Conservation (phyloP, 2,888 invertebrate species). For the Conomelus anceps region DNA sequence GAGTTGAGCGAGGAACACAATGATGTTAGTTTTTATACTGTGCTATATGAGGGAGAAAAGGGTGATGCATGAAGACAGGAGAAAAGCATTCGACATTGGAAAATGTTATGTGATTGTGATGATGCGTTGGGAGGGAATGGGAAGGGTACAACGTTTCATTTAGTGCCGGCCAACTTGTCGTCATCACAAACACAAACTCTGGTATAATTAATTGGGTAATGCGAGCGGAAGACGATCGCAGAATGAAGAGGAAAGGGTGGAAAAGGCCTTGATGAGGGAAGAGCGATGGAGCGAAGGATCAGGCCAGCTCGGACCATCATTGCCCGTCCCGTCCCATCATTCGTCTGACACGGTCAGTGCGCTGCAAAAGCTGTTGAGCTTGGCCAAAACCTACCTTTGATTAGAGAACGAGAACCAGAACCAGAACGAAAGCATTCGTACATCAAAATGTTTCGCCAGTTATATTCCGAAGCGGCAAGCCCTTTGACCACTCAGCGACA, state of each 20-base stretch:
- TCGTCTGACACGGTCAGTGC: not conserved
- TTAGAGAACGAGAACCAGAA: not conserved
- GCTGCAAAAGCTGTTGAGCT: not conserved
- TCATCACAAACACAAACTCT: not conserved
- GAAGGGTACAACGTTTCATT: not conserved
- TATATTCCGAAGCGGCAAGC: not conserved
- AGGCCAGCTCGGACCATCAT: no score
- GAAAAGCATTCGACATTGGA: not conserved
- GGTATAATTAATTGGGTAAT: slow-evolving; percentile 4
- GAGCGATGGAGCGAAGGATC: not conserved
- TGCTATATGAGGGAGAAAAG: not conserved
- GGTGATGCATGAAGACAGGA: not conserved
- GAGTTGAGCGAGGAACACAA: not conserved
- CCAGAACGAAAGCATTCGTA: not conserved
- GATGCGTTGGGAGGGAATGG: not conserved
- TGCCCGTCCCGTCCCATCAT: not conserved
- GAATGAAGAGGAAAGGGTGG: not conserved
- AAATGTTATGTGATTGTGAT: not conserved
- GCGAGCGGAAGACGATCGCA: not conserved
- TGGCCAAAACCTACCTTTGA: slow-evolving; percentile 4
- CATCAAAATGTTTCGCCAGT: slow-evolving; percentile 4
- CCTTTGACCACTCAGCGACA: slow-evolving; percentile 1
- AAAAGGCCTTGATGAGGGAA: not conserved
- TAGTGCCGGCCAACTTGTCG: not conserved
- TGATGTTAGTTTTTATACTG: not conserved